Conservation (phyloP, 1,140 invertebrate genomes). For the Leptestheria dahalacensis region DNA sequence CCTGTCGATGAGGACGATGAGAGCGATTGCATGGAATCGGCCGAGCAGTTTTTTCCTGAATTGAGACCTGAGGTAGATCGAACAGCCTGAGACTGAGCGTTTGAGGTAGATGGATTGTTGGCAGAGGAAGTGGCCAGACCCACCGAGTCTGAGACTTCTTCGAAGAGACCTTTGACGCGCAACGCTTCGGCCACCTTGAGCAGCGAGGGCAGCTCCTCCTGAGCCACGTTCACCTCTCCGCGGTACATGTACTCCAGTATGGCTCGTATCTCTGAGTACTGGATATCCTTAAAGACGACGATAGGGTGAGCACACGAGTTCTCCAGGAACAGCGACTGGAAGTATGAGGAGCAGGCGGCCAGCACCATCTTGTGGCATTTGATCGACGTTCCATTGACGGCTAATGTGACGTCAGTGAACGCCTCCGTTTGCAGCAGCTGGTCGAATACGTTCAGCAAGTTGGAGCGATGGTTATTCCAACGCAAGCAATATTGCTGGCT, state of each 20-base stretch:
- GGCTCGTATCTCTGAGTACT: conserved; percentile 64
- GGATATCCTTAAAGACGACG: conserved; percentile 68
- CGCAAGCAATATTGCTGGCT: conserved; percentile 73
- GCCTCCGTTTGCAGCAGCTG: conserved; percentile 65
- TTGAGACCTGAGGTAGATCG: not conserved
- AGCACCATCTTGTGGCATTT: conserved; percentile 67
- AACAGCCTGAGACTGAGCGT: not conserved
- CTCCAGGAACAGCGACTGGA: conserved; percentile 60
- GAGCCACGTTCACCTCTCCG: conserved; percentile 74
- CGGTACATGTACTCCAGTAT: conserved; percentile 85
- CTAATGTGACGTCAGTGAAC: conserved; percentile 75
- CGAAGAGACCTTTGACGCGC: conserved; percentile 50
- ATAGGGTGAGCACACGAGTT: conserved; percentile 65
- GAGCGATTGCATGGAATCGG: not conserved
- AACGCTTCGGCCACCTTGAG: conserved; percentile 66
- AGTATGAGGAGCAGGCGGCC: conserved; percentile 75
- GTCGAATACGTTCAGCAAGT: conserved; percentile 68
- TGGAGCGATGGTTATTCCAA: conserved; percentile 84
- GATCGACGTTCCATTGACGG: conserved; percentile 54
- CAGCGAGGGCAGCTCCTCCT: conserved; percentile 59
- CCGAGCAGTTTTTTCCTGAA: not conserved
- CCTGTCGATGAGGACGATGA: not conserved
- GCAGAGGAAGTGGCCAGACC: not conserved
- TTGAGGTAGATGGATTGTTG: not conserved
- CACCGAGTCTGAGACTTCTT: conserved; percentile 28